Conservation (phyloP, 2,113 vertebrate species). For the Pluvianellus socialis region DNA sequence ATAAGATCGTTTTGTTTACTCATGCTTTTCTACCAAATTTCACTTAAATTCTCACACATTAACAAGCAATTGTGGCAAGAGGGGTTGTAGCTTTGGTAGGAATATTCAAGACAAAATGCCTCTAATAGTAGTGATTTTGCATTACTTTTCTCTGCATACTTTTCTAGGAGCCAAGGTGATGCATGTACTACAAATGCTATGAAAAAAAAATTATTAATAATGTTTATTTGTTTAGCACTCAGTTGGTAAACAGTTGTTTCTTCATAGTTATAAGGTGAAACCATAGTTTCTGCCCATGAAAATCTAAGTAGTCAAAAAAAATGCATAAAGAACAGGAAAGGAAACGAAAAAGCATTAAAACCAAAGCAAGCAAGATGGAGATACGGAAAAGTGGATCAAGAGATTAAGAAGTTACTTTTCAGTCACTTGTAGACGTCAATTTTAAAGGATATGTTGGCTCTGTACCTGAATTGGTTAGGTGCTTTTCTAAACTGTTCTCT, state of each 20-base stretch:
- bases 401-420: background rate
- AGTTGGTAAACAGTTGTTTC: background rate
- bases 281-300: background rate
- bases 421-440: background rate
- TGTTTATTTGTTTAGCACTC: background rate
- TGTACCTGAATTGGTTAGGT: background rate
- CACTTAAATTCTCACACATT: background rate
- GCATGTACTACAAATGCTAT: background rate
- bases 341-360: background rate
- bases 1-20: background rate
- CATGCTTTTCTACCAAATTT: background rate
- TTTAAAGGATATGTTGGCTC: background rate
- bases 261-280: background rate
- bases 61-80: background rate
- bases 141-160: background rate
- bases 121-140: background rate
- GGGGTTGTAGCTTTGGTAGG: background rate
- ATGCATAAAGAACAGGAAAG: background rate
- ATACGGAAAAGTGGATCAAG: background rate
- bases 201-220: background rate
- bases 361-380: background rate
- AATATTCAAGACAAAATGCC: background rate
- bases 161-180: background rate
- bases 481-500: constrained; percentile 31
- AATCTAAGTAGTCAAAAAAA: background rate